Evolutionary conservation across 2,888 invertebrate species (phyloP).

Genomic region (Exephanes ischioxanthus): DNA sequence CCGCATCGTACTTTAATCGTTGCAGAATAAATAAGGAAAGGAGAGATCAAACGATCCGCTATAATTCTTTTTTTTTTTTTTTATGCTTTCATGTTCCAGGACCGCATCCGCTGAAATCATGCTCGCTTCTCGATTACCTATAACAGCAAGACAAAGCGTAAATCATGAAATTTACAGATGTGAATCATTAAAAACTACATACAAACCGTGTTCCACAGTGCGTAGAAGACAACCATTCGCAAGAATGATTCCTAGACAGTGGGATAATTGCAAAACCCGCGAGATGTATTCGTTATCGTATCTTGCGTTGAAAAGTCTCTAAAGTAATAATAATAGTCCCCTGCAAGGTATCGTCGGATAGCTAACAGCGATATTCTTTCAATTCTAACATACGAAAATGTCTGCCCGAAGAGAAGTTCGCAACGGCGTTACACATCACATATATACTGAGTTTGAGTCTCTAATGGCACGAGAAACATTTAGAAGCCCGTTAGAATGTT

Average conservation of each 20-base stretch:
- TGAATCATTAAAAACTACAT: constrained; percentile 53
- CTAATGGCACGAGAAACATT: neutral
- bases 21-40: constrained; percentile 36
- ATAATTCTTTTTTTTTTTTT: constrained; percentile 24
- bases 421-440: constrained; percentile 3
- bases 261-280: neutral
- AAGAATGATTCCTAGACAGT: constrained; percentile 21
- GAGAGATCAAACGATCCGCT: constrained; percentile 27
- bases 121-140: constrained; percentile 78
- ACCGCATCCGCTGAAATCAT: constrained; percentile 77
- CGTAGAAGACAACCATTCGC: constrained; percentile 3
- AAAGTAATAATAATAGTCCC: neutral
- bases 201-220: constrained; percentile 60
- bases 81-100: constrained; percentile 71
- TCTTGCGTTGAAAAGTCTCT: constrained; percentile 3
- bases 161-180: constrained; percentile 76
- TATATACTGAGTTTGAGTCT: constrained; percentile 1
- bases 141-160: constrained; percentile 81
- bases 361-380: neutral
- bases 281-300: neutral
- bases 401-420: neutral
- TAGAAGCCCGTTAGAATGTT: neutral
- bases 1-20: constrained; percentile 49
- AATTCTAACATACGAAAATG: neutral
- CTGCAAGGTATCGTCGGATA: neutral